phyloP scores from a whole-genome alignment of 2,888 invertebrate species.

The Horisme vitalbata region DNA sequence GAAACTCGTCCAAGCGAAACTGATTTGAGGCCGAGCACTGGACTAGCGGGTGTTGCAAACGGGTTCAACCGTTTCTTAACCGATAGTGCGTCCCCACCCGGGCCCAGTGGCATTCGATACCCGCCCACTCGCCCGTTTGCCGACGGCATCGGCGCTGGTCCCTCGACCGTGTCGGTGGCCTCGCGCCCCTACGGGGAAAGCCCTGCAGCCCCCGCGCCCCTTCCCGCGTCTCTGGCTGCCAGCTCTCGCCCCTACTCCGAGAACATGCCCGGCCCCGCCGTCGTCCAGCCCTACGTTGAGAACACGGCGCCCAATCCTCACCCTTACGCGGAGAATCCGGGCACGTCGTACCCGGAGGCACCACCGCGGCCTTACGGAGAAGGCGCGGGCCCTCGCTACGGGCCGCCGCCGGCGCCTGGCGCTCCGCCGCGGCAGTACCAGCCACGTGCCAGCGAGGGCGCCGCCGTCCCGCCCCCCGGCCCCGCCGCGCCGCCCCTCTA shows the following conservation, averaged over 20 bases:
- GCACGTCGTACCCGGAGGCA: too few species aligned
- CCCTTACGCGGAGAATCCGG: not conserved
- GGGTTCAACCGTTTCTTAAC: constrained; percentile 4
- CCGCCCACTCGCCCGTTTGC: not conserved
- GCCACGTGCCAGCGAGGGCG: not conserved
- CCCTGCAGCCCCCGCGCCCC: too few species aligned
- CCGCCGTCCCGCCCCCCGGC: not conserved
- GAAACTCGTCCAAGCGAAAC: not conserved
- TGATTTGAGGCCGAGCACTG: not conserved
- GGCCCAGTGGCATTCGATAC: not conserved
- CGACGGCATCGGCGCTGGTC: not conserved
- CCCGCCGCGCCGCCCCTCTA: not conserved
- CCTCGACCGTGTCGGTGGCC: not conserved
- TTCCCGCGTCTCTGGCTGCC: too few species aligned
- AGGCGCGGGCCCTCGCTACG: constrained; percentile 10
- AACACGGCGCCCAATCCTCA: too few species aligned
- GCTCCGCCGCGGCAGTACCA: constrained; percentile 11
- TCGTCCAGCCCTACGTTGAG: too few species aligned
- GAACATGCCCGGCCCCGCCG: too few species aligned
- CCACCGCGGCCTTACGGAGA: too few species aligned
- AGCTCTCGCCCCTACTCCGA: too few species aligned
- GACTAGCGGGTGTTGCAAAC: not conserved
- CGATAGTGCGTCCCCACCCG: not conserved
- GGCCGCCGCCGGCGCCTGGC: not conserved
- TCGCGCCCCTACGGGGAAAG: not conserved